Evolutionary conservation across 1,140 invertebrate genomes (phyloP), one percentile per base, ranked within the genome.

Genomic region (Drosophila grimshawi): DNA sequence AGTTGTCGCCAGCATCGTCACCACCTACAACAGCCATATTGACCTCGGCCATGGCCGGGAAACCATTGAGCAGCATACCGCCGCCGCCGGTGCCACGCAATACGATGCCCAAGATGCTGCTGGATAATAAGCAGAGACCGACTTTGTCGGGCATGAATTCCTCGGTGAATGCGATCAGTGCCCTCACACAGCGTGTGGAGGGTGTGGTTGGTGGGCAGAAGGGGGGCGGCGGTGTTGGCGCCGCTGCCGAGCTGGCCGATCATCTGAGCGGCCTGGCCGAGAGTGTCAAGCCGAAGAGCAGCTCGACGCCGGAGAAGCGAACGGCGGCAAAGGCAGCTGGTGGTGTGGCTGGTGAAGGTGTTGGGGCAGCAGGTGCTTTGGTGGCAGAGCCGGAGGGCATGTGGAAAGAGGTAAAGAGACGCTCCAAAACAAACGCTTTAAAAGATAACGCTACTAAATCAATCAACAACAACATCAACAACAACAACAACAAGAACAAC

Each of bases 21-120:
- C 78, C 55, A 76, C 80, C 70, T 19, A 19, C 19, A 76, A 86
- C 67, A 93, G 78, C 86, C 55, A 89, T 92, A 67, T 64, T 92
- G 35, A 86, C 76, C 52, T 66, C 94, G 32, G 93, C 92, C 81
- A 94, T 94, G 76, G 94, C 94, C 6, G 94, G 95, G 2, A 93
- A 93, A 67, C 93, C 95, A 41, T 91, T 95, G 70, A 78, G 93
- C 33, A 94, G 94, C 59, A 94, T 96, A 65, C 95, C 95, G 5
- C 94, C 94, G 46, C 95, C 95, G 7, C 95, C 95, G 29, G 76
- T 95, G 80, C 95, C 95, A 37, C 94, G 94, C 89, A 91, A 92
- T 32, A 81, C 88, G 3, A 64, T 90, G 81, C 81, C 81, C 32
- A 80, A 91, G 45, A 79, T 92, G 71, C 51, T 88, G 68, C 73